Evolutionary conservation across 2,113 vertebrate species (phyloP), one percentile per base, ranked within the genome.

Genomic region (Pollachius pollachius): DNA sequence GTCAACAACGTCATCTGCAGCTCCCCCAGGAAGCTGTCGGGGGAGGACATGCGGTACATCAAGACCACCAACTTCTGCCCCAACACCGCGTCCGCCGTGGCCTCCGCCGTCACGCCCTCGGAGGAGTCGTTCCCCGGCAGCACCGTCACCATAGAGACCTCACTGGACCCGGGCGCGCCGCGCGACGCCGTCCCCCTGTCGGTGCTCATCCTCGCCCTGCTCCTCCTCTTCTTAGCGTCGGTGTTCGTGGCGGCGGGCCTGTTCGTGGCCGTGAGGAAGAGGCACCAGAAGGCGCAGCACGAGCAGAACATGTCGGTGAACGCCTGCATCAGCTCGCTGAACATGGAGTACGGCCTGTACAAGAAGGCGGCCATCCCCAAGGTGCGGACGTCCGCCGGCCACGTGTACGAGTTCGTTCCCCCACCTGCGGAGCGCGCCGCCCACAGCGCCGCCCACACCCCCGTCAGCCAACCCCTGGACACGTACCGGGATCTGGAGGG

Each of bases 1-100:
- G 93, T 99, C 68, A 97, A 97, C 76, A 95, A 95, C 66, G 95
- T 99, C 71, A 93, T 97, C 86, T 99, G 97, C 56, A 94, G 96
- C 73, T 94, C 95, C 7, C 97, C 97, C 1, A 95, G 94, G 81
- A 94, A 91, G 74, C 94, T 98, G 37, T 91, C 95, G 0, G 95
- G 96, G 78, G 95, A 92, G 52, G 95, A 99, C 78, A 94, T 99
- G 95, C 89, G 95, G 69, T 89, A 93, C 23, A 89, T 99, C 62
- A 93, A 91, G 73, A 88, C 91, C 0, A 90, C 95, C 77, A 85
- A 94, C 84, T 91, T 99, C 60, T 99, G 97, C 78, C 95, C 96
- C 12, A 96, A 95, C 81, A 96, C 95, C 0, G 93, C 94, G 60
- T 23, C 21, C 21, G 79, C 92, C 16, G 88, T 92, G 54, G 93